Evolutionary conservation across 1,140 invertebrate species (phyloP).

Genomic region (Hyphantria cunea): DNA sequence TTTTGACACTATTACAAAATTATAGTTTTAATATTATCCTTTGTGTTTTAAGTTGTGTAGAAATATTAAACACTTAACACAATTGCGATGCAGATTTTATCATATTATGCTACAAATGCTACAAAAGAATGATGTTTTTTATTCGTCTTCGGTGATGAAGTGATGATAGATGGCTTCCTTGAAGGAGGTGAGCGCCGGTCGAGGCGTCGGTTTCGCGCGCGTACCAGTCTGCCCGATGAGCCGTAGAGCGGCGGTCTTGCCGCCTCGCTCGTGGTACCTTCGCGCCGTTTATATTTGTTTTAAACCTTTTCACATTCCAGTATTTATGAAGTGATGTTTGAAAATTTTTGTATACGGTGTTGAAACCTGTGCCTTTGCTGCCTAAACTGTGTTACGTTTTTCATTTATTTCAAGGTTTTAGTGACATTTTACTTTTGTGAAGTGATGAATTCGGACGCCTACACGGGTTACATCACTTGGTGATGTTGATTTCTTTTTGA

Average conservation of each 20-base stretch:
- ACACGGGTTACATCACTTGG: slow-evolving; percentile 27
- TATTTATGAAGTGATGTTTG: slow-evolving; percentile 10
- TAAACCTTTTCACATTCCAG: slow-evolving; percentile 11
- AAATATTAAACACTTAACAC: no score
- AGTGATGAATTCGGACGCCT: slow-evolving; percentile 34
- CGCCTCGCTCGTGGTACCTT: slow-evolving; percentile 54
- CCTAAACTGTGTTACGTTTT: neutral
- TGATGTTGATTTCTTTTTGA: slow-evolving; percentile 49
- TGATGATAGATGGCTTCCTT: slow-evolving; percentile 33
- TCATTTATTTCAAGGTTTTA: slow-evolving; percentile 20
- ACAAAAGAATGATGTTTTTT: no score
- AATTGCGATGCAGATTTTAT: neutral
- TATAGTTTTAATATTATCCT: no score
- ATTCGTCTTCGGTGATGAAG: neutral
- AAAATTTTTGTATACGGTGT: neutral
- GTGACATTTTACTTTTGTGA: slow-evolving; percentile 36
- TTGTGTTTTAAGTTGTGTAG: no score
- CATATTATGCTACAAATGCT: slow-evolving; percentile 3
- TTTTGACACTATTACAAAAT: no score
- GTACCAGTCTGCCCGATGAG: slow-evolving; percentile 73
- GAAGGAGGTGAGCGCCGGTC: slow-evolving; percentile 45
- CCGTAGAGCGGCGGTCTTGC: slow-evolving; percentile 77
- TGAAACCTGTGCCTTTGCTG: neutral
- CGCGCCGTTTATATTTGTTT: slow-evolving; percentile 40
- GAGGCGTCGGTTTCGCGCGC: slow-evolving; percentile 37